These are phyloP conservation scores for Eupsilia transversa DNA, from an alignment of 2,888 invertebrate genomes.

Conservation along the genomic window DNA sequence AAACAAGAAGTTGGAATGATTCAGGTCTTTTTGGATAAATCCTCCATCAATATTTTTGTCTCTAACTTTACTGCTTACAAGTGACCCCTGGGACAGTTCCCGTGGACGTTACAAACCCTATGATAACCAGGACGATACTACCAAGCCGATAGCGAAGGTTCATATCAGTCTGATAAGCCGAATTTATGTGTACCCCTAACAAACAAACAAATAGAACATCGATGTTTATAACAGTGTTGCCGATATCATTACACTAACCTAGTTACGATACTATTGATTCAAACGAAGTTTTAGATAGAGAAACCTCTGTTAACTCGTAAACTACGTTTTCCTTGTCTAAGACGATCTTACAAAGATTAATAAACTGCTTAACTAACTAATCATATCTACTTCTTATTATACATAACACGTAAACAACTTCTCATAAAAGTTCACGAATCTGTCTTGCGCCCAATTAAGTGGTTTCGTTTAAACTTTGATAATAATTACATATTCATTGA, in stretches of 20 bases:
- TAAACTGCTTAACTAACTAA: background rate
- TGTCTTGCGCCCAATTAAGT: conserved; percentile 50
- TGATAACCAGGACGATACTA: conserved; percentile 42
- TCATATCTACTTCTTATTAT: conserved; percentile 23
- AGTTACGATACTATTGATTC: conserved; percentile 18
- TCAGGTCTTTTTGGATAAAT: conserved; percentile 4
- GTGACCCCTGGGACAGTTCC: conserved; percentile 37
- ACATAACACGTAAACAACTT: conserved; percentile 13
- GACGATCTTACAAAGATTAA: background rate
- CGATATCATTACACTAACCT: conserved; percentile 37
- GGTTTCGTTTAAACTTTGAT: conserved; percentile 44
- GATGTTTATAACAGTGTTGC: conserved; percentile 36
- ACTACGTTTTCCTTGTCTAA: conserved; percentile 1
- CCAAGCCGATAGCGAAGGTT: conserved; percentile 48
- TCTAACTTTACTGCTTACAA: conserved; percentile 15
- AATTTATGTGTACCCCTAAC: conserved; percentile 57
- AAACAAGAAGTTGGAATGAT: conserved; percentile 34
- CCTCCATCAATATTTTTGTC: conserved; percentile 32
- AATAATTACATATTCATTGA: conserved; percentile 47
- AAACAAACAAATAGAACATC: conserved; percentile 51
- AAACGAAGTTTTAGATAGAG: conserved; percentile 2
- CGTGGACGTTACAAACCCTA: conserved; percentile 40
- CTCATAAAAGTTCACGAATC: conserved; percentile 37
- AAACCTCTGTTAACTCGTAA: background rate
- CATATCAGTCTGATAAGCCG: conserved; percentile 54